Conservation (phyloP, 2,797 vertebrate species). For the Muscicapa comitata region DNA sequence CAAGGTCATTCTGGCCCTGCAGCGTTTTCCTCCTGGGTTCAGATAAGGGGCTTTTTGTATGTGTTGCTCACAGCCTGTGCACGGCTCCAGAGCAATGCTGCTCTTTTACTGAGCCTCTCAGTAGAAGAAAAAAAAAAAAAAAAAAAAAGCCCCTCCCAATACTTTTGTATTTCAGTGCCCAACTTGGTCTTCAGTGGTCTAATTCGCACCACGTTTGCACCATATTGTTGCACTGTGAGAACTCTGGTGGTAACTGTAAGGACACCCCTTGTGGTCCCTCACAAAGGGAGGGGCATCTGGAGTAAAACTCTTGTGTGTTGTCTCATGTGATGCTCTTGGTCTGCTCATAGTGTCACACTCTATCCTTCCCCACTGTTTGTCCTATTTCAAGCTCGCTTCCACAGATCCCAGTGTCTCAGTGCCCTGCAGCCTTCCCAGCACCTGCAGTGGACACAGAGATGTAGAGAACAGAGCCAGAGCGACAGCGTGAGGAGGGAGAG, state of each 20-base stretch:
- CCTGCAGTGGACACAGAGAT: rapidly evolving
- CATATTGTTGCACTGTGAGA: neutral
- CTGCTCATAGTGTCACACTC: rapidly evolving
- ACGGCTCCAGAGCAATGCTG: neutral
- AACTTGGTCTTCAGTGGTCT: neutral
- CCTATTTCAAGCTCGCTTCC: neutral
- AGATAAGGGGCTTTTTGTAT: neutral
- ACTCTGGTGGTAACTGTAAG: neutral
- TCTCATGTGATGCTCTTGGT: neutral
- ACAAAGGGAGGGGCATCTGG: neutral
- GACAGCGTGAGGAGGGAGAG: rapidly evolving
- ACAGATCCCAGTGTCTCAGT: neutral
- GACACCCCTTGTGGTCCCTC: neutral
- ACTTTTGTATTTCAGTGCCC: neutral
- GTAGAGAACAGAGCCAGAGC: neutral
- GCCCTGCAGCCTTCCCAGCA: neutral
- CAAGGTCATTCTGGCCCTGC: constrained; percentile 7
- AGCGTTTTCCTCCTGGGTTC: neutral
- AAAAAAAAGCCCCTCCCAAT: neutral
- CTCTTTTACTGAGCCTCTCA: neutral
- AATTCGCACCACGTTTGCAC: neutral
- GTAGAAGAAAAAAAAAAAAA: neutral
- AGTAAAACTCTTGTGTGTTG: neutral
- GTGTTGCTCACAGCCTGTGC: neutral
- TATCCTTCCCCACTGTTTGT: neutral